These are phyloP conservation scores for Pteropus rufus DNA, from an alignment of 2,797 vertebrate species.

Conservation along the genomic window DNA sequence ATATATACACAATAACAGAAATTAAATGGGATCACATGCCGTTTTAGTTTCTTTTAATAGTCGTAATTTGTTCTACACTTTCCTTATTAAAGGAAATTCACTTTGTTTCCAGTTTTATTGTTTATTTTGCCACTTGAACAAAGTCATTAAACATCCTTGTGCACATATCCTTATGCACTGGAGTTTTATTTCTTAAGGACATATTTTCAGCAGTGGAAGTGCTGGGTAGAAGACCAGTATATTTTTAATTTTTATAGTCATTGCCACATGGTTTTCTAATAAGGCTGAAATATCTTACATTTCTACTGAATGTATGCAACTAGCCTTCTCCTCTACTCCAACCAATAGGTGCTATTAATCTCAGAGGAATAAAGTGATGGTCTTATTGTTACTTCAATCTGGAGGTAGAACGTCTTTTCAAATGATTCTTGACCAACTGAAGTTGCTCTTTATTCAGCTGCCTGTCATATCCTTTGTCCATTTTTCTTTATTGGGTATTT, in stretches of 20 bases:
- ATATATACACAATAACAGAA: background rate
- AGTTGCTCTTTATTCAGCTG: slow-evolving; percentile 3
- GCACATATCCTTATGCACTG: background rate
- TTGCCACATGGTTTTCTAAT: background rate
- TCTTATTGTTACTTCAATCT: background rate
- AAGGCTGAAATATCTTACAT: background rate
- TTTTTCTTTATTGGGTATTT: background rate
- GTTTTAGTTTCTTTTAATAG: background rate
- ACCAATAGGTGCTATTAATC: background rate
- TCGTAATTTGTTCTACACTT: background rate
- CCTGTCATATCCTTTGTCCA: background rate
- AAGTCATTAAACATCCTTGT: background rate
- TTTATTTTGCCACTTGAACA: background rate
- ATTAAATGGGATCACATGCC: background rate
- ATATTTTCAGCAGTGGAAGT: background rate
- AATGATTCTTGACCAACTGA: background rate
- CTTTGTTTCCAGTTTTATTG: background rate
- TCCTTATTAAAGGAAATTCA: background rate
- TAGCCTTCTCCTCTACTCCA: background rate
- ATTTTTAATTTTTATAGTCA: background rate
- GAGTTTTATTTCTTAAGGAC: slow-evolving; percentile 9
- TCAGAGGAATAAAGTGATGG: background rate
- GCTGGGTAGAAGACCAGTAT: background rate
- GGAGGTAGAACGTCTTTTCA: background rate
- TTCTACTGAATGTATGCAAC: background rate